Evolutionary conservation across 2,888 invertebrate species (phyloP).

Genomic region (Punctoribates punctum): DNA sequence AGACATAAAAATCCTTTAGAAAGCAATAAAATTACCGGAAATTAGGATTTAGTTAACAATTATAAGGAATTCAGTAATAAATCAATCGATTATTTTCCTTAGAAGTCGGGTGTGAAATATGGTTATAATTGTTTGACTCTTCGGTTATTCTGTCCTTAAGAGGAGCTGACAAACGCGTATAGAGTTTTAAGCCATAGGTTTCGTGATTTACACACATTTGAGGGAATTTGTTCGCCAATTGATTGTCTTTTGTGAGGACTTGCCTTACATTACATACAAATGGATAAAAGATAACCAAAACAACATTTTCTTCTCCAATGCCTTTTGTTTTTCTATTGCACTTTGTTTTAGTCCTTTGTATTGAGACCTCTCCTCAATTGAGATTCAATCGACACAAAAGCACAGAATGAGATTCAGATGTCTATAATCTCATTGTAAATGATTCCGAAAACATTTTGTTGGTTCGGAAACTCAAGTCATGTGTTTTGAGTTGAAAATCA

Average conservation of each 20-base stretch:
- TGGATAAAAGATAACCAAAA: constrained; percentile 10
- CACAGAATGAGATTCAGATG: background rate
- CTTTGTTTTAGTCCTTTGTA: background rate
- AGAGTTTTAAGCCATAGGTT: background rate
- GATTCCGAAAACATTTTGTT: constrained; percentile 26
- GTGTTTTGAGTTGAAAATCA: constrained; percentile 9
- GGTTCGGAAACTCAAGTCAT: constrained; percentile 5
- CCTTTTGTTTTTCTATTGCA: constrained; percentile 17
- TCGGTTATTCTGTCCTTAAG: background rate
- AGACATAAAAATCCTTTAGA: too few species aligned
- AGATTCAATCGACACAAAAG: constrained; percentile 5
- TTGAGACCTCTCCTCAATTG: background rate
- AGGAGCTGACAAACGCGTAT: background rate
- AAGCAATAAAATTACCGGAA: too few species aligned
- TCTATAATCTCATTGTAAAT: constrained; percentile 34
- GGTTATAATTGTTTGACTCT: background rate
- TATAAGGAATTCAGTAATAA: background rate
- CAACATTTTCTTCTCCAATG: background rate
- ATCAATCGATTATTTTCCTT: background rate
- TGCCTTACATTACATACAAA: constrained; percentile 16
- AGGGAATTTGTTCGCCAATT: background rate
- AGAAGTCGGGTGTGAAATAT: background rate
- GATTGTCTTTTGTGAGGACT: background rate
- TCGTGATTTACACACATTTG: constrained; percentile 23
- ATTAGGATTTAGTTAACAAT: background rate